Evolutionary conservation across 2,113 vertebrate species (phyloP).

Genomic region (Thalassoma bifasciatum): DNA sequence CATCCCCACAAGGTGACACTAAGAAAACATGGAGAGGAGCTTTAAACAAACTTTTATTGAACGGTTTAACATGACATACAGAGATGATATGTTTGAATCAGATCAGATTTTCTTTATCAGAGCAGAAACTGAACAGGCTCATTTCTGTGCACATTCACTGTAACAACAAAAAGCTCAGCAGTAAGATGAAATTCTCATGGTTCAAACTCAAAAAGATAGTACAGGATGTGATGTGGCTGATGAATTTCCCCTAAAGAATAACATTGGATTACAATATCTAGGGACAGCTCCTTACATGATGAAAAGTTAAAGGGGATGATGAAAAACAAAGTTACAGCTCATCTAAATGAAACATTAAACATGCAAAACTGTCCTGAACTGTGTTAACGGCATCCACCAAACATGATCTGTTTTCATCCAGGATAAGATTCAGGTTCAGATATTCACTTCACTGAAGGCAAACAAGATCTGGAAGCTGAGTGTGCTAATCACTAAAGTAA

Average conservation of each 20-base stretch:
- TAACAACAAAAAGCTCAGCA: neutral
- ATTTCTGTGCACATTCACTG: neutral
- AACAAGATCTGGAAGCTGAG: slow-evolving; percentile 2
- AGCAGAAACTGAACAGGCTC: neutral
- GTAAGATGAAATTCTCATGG: neutral
- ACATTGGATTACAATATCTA: no score
- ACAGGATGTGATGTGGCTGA: no score
- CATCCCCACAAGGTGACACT: slow-evolving; percentile 1
- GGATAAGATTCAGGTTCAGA: neutral
- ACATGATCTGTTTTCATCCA: neutral
- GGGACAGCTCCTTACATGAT: neutral
- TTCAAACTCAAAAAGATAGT: neutral
- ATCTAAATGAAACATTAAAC: no score
- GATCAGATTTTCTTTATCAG: neutral
- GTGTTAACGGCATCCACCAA: neutral
- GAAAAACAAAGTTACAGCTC: no score
- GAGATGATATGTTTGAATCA: slow-evolving; percentile 9
- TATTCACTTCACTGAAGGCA: neutral
- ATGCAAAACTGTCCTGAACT: neutral
- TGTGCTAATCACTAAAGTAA: slow-evolving; percentile 29
- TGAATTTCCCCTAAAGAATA: no score
- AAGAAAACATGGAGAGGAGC: slow-evolving; percentile 2
- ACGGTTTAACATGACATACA: slow-evolving; percentile 19
- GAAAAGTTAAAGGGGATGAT: no score
- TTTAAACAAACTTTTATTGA: slow-evolving; percentile 37